Percentiles rank a stretch among this genome's conserved stretches.
These are phyloP conservation scores for Panthera tigris DNA, from an alignment of 2,113 vertebrate species.

Conservation along the genomic window DNA sequence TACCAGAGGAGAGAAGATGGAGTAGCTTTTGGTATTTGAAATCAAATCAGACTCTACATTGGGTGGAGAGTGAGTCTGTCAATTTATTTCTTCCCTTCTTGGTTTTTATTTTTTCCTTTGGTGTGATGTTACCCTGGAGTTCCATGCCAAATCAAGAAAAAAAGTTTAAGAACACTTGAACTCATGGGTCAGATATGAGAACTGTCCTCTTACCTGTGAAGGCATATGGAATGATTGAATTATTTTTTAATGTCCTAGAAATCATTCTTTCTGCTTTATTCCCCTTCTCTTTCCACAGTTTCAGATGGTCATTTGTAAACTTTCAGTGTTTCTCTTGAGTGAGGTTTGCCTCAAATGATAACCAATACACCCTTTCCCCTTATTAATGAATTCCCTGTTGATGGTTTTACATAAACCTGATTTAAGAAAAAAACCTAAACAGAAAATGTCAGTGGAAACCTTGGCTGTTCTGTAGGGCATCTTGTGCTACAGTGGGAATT, in stretches of 20 bases:
- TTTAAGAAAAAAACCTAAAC: not conserved
- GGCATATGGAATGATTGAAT: not conserved
- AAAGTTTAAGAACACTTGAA: not conserved
- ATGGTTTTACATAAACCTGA: not conserved
- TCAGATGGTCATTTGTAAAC: slow-evolving; percentile 11
- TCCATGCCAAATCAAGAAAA: not conserved
- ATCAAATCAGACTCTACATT: not conserved
- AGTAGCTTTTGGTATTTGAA: not conserved
- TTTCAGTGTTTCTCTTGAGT: not conserved
- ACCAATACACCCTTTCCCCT: not conserved
- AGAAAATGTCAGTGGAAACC: not conserved
- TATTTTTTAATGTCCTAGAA: slow-evolving; percentile 9
- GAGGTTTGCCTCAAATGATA: slow-evolving; percentile 28
- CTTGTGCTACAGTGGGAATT: not conserved
- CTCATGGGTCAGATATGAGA: not conserved
- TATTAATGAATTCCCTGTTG: not conserved
- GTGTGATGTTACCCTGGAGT: not conserved
- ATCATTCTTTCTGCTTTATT: not conserved
- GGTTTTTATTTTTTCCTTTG: not conserved
- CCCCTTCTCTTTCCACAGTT: not conserved
- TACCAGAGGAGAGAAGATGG: not conserved
- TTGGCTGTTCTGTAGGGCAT: not conserved
- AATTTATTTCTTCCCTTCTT: not conserved
- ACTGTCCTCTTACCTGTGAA: not conserved
- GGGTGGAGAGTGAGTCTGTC: not conserved